Evolutionary conservation across 2,888 invertebrate species (phyloP), one percentile per base, ranked within the genome.

Genomic region (Lasioglossum marginatum): DNA sequence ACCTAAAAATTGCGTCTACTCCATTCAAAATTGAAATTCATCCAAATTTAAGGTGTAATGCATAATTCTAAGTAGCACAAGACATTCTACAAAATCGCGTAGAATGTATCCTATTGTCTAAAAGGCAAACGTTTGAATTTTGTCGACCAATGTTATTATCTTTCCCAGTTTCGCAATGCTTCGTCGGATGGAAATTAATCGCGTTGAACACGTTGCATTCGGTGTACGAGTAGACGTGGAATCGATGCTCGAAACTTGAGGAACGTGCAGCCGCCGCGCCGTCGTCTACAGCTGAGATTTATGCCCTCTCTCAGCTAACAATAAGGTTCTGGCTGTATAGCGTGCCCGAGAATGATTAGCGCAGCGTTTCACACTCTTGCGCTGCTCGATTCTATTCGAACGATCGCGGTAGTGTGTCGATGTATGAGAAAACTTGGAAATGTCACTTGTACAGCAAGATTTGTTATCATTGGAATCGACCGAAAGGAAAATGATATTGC

Each of bases 191-290:
- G 68, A 86, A 90, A 90, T 90, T 87, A 79, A 78, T 85, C 60
- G 40, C 78, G 78, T 81, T 81, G 73, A 79, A 79, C 82, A 77
- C 83, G 82, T 88, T 82, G 63, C 72, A 79, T n/a, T 81, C 81
- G 83, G 37, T 76, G 72, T 60, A 75, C 66, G 75, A 81, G 70
- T 70, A 75, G 68, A 37, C 60, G 68, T n/a, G 63, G 63, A 81
- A 88, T 77, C 79, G 37, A 83, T 31, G 88, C 77, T 82, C 78
- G 80, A 86, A 88, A 88, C 79, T 89, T 82, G 27, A 34, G 66
- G 31, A 79, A 78, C 66, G 66, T 74, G 68, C 81, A 79, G 75
- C 73, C 82, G 68, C 3, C 52, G 52, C 45, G 45, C 4, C 45
- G 52, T 52, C 52, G 23, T 63, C 14, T 37, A 16, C 63, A 37